phyloP scores from a whole-genome alignment of 2,888 invertebrate species.

The Antheraea yamamai region DNA sequence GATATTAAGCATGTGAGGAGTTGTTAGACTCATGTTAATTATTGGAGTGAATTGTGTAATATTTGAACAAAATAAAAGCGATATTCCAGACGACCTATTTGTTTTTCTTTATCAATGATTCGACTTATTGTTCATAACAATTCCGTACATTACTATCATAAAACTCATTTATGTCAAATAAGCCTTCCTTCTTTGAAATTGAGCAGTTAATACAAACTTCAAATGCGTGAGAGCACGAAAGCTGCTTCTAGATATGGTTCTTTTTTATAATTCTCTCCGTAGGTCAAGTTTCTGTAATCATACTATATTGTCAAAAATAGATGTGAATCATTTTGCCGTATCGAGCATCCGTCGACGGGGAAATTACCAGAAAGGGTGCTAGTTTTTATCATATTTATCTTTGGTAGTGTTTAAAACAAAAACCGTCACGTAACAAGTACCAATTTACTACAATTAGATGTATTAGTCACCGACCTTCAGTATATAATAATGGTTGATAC shows the following conservation, averaged over 20 bases:
- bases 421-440: not conserved
- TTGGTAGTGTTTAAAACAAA: not conserved
- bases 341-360: not conserved
- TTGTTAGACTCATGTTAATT: too few relatives aligned
- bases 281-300: not conserved
- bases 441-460: conserved; percentile 1
- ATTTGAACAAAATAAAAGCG: too few relatives aligned
- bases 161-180: too few relatives aligned
- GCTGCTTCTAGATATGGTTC: not conserved
- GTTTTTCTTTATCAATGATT: too few relatives aligned
- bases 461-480: conserved; percentile 7
- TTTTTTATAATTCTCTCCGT: not conserved
- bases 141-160: too few relatives aligned
- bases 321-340: not conserved
- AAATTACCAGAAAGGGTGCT: not conserved
- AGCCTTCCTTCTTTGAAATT: too few relatives aligned
- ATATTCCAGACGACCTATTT: too few relatives aligned
- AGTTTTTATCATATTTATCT: not conserved
- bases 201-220: not conserved
- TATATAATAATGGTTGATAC: not conserved
- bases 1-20: too few relatives aligned
- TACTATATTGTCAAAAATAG: not conserved
- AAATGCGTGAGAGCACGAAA: not conserved
- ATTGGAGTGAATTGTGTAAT: too few relatives aligned
- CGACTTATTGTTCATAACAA: too few relatives aligned